A percentile compares a stretch with the other conserved stretches of the same genome.
These are phyloP conservation scores for Callorhinus ursinus DNA, from an alignment of 2,113 vertebrate species.

Conservation along the genomic window DNA sequence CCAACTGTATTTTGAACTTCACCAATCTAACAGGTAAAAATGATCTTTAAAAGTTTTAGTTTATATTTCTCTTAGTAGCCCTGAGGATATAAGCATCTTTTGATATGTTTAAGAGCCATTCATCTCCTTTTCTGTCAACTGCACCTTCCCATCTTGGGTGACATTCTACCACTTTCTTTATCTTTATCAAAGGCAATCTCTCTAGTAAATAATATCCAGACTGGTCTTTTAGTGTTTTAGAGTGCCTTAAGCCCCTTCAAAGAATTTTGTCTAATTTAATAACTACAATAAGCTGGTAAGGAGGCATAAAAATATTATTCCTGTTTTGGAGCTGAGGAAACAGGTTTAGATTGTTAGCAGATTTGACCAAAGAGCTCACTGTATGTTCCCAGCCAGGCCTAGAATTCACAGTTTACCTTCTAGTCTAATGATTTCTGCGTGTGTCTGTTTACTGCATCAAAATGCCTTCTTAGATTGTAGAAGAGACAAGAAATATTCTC, in stretches of 20 bases:
- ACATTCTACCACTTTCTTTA: neutral
- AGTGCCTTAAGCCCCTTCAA: neutral
- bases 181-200: slow-evolving; percentile 6
- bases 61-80: neutral
- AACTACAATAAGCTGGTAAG: neutral
- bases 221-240: neutral
- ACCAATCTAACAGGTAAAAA: neutral
- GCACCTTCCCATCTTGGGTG: neutral
- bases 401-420: neutral
- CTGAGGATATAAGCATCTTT: neutral
- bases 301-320: neutral
- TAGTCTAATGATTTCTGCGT: neutral
- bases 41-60: neutral
- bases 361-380: neutral
- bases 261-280: neutral
- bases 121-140: neutral
- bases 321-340: neutral
- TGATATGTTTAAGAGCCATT: neutral
- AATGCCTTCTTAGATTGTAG: neutral
- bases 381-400: neutral
- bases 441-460: neutral
- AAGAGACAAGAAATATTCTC: neutral
- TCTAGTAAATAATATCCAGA: neutral
- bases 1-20: neutral
- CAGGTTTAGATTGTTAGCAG: neutral